A percentile compares a stretch with the other conserved stretches of the same genome.
Evolutionary conservation across 2,113 vertebrate species (phyloP).

Genomic region (Eleginops maclovinus): DNA sequence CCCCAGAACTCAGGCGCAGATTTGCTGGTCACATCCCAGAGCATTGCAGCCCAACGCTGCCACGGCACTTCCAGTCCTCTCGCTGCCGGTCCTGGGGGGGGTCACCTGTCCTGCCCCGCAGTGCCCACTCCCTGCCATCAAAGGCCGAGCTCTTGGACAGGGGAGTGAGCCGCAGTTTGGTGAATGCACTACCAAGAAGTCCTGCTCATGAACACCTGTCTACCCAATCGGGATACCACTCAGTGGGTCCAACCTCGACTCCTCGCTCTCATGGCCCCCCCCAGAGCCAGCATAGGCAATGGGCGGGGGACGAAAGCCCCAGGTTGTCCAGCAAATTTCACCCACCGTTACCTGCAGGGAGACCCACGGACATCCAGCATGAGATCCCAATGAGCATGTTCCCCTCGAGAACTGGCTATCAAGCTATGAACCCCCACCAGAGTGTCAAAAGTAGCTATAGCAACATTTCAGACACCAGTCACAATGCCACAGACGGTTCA

Average conservation of each 20-base stretch:
- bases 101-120: conserved; percentile 67
- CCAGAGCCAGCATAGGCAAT: conserved; percentile 40
- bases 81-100: conserved; percentile 75
- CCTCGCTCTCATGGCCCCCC: not conserved
- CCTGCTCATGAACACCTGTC: conserved; percentile 75
- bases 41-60: conserved; percentile 42
- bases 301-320: conserved; percentile 51
- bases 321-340: conserved; percentile 57
- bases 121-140: conserved; percentile 66
- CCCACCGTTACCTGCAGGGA: conserved; percentile 69
- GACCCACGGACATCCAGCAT: conserved; percentile 78
- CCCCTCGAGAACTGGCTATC: conserved; percentile 12
- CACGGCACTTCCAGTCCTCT: conserved; percentile 30
- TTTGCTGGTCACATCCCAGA: conserved; percentile 42
- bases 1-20: conserved; percentile 69
- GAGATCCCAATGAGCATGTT: conserved; percentile 38
- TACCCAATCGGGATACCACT: conserved; percentile 47
- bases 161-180: conserved; percentile 12
- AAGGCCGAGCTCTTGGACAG: conserved; percentile 54
- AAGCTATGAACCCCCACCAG: conserved; percentile 18
- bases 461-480: conserved; percentile 3
- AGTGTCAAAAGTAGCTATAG: not conserved
- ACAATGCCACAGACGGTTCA: not conserved
- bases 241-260: not conserved
- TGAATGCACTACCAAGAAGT: conserved; percentile 73